A percentile compares a stretch with the other conserved stretches of the same genome.
These are phyloP conservation scores for Cyprinus carpio DNA, from an alignment of 2,113 vertebrate species.

Conservation along the genomic window DNA sequence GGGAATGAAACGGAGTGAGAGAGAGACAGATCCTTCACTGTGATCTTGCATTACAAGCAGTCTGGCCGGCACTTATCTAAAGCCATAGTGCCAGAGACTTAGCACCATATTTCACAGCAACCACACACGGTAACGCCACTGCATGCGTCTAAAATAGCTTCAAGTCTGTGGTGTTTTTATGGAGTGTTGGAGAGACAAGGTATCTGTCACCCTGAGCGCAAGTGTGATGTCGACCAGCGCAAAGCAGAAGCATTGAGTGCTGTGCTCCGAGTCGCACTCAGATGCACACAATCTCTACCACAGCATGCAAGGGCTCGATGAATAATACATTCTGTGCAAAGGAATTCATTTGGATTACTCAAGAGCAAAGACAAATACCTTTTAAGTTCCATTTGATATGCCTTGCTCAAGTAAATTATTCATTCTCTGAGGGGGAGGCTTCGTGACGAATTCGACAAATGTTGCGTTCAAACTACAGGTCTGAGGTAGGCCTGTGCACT, in stretches of 20 bases:
- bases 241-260: constrained; percentile 25
- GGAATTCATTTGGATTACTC: constrained; percentile 71
- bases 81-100: constrained; percentile 9
- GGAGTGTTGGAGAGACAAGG: constrained; percentile 43
- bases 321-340: constrained; percentile 68
- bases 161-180: constrained; percentile 23
- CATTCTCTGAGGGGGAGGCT: constrained; percentile 43
- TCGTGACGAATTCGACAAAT: constrained; percentile 27
- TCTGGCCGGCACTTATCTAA: constrained; percentile 40
- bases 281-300: constrained; percentile 69
- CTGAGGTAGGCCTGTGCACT: constrained; percentile 1
- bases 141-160: background rate
- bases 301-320: constrained; percentile 67
- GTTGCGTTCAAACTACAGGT: constrained; percentile 11
- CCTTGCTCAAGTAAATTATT: constrained; percentile 63
- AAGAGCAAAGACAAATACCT: constrained; percentile 71
- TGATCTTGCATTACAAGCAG: constrained; percentile 23
- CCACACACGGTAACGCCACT: background rate
- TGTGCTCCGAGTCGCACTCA: constrained; percentile 61
- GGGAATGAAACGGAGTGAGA: background rate
- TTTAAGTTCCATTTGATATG: constrained; percentile 67
- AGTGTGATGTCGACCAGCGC: constrained; percentile 49
- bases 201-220: constrained; percentile 57
- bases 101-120: constrained; percentile 1
- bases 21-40: constrained; percentile 30